These are phyloP conservation scores for Adelges cooleyi DNA, from an alignment of 1,140 invertebrate genomes.

Conservation along the genomic window DNA sequence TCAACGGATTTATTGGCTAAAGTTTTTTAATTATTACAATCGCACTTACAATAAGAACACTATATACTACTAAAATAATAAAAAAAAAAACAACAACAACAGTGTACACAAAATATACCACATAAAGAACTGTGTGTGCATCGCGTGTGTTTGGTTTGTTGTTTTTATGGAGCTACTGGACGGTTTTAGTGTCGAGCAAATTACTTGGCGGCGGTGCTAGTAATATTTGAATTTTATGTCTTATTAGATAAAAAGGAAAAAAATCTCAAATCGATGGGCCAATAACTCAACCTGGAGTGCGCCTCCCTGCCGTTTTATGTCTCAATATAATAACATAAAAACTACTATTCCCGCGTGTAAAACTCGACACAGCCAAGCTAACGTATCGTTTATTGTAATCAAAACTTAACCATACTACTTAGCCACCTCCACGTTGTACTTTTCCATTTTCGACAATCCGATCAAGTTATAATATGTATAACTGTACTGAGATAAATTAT, in stretches of 20 bases:
- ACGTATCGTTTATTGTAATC: too few species aligned
- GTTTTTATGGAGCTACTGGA: slow-evolving; percentile 16
- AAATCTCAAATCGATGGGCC: not conserved
- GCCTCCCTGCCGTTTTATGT: slow-evolving; percentile 7
- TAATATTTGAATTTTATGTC: not conserved
- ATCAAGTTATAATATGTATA: too few species aligned
- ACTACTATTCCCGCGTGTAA: not conserved
- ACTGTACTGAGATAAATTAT: too few species aligned
- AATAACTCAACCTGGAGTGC: not conserved
- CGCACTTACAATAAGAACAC: too few species aligned
- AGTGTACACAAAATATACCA: not conserved
- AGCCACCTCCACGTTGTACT: too few species aligned
- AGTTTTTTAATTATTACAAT: not conserved
- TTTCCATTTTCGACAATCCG: too few species aligned
- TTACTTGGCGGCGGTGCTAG: not conserved
- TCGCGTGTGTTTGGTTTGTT: not conserved
- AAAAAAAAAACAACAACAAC: too few species aligned
- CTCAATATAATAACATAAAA: slow-evolving; percentile 4
- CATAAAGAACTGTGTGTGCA: not conserved
- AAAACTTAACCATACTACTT: too few species aligned
- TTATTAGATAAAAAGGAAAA: not conserved
- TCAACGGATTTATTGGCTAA: not conserved
- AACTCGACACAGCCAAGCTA: too few species aligned
- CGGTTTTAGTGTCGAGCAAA: slow-evolving; percentile 5
- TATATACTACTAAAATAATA: too few species aligned